These are phyloP conservation scores for Gopherus evgoodei DNA, from an alignment of 2,113 vertebrate genomes.

Conservation along the genomic window DNA sequence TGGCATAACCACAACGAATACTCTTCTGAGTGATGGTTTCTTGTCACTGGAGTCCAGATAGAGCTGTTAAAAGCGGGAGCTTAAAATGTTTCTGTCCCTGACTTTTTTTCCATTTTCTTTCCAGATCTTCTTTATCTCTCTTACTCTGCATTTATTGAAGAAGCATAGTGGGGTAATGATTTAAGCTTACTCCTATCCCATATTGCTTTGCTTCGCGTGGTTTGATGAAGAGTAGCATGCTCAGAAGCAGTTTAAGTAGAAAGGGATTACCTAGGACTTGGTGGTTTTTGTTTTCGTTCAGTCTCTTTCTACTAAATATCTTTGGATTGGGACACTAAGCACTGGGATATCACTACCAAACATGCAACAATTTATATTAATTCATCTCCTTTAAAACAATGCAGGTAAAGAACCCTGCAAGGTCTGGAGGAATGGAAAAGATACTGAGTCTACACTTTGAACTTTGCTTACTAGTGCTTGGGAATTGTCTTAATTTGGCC, in stretches of 20 bases:
- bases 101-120: slow-evolving; percentile 28
- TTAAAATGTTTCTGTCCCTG: background rate
- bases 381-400: slow-evolving; percentile 53
- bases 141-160: slow-evolving; percentile 3
- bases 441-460: slow-evolving; percentile 42
- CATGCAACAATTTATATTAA: slow-evolving; percentile 14
- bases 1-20: background rate
- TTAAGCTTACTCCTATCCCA: background rate
- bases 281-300: background rate
- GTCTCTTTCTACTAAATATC: background rate
- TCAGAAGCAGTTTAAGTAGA: background rate
- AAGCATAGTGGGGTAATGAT: background rate
- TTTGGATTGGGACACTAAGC: background rate
- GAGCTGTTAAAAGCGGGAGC: background rate
- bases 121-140: background rate
- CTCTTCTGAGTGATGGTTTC: background rate
- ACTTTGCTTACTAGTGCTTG: slow-evolving; percentile 48
- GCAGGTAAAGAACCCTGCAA: slow-evolving; percentile 28
- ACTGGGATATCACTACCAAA: background rate
- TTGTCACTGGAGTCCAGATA: background rate
- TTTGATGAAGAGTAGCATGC: background rate
- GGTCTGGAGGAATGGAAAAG: slow-evolving; percentile 33
- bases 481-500: slow-evolving; percentile 36
- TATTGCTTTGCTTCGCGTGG: background rate
- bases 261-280: background rate